Evolutionary conservation across 2,113 vertebrate species (phyloP), one percentile per base, ranked within the genome.

Genomic region (Esox niger): DNA sequence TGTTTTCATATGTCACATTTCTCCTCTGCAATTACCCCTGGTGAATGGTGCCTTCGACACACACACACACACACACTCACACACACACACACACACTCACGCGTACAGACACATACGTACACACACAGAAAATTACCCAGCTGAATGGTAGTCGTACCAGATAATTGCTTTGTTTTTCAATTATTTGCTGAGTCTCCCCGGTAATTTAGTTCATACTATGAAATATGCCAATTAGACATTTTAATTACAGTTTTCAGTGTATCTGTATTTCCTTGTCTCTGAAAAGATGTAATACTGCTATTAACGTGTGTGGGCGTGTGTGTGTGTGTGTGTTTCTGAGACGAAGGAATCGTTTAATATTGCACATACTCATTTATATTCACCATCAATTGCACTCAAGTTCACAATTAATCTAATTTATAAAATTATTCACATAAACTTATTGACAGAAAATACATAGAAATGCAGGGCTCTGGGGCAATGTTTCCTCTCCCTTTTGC

Each of bases 161-260:
- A 61, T 61, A 61, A 91, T 91, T 92, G 89, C 87, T 90, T 90
- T 91, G 86, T 90, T 90, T 92, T 90, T 89, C 86, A 88, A 88
- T 89, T 88, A 89, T 91, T 92, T 90, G 84, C 83, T 82, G 82
- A 90, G 82, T 76, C 83, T 89, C 83, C 88, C 77, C 85, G 67
- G 88, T 89, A 92, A 92, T 91, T 90, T 88, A 87, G 83, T 87
- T 90, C 84, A 89, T 90, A 87, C 82, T 84, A 87, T 86, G 88
- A 90, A 89, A 89, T 88, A 90, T 88, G 84, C 83, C 90, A 91
- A 90, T 91, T 90, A 91, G 82, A 90, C 85, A 82, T 88, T 88
- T 82, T 90, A 90, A 92, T 91, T 91, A 90, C 82, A 90, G 88
- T 91, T 91, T 87, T 90, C 84, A 89, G 79, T 80, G 84, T 86